Percentiles rank a stretch among this genome's conserved stretches.
These are phyloP conservation scores for Hycleus cichorii DNA, from an alignment of 1,140 invertebrate species.

Conservation along the genomic window DNA sequence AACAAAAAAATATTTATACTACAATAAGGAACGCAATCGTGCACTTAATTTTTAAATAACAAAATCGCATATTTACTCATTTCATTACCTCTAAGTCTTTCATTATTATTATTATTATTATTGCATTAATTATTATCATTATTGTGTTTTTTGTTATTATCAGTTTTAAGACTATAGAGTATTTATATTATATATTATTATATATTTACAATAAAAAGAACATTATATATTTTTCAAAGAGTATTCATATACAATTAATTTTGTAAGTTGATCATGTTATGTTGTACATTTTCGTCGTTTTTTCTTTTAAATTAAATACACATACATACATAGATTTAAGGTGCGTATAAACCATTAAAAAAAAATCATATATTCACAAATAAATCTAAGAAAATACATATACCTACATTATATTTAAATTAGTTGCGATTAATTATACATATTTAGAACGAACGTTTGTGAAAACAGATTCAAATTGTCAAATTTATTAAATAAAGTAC, in stretches of 20 bases:
- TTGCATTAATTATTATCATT: conserved; percentile 15
- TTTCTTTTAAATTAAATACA: conserved; percentile 3
- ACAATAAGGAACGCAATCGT: not conserved
- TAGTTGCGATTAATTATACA: not conserved
- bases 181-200: conserved; percentile 6
- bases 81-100: conserved; percentile 31
- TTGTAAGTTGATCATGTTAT: conserved; percentile 6
- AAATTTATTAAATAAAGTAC: conserved; percentile 6
- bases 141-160: not conserved
- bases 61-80: conserved; percentile 19
- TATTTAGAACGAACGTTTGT: conserved; percentile 7
- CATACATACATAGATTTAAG: conserved; percentile 1
- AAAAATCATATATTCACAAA: not conserved
- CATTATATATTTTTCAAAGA: conserved; percentile 35
- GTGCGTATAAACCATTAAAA: not conserved
- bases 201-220: conserved; percentile 1
- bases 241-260: conserved; percentile 35
- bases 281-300: conserved; percentile 10
- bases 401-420: conserved; percentile 7
- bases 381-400: conserved; percentile 1
- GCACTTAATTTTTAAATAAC: conserved; percentile 9
- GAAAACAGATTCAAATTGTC: conserved; percentile 4
- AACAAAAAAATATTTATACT: not conserved
- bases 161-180: conserved; percentile 1
- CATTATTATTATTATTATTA: conserved; percentile 22